Percentiles rank a stretch among this genome's conserved stretches.
These are phyloP conservation scores for Myocastor coypus DNA, from an alignment of 2,113 vertebrate species.

Conservation along the genomic window DNA sequence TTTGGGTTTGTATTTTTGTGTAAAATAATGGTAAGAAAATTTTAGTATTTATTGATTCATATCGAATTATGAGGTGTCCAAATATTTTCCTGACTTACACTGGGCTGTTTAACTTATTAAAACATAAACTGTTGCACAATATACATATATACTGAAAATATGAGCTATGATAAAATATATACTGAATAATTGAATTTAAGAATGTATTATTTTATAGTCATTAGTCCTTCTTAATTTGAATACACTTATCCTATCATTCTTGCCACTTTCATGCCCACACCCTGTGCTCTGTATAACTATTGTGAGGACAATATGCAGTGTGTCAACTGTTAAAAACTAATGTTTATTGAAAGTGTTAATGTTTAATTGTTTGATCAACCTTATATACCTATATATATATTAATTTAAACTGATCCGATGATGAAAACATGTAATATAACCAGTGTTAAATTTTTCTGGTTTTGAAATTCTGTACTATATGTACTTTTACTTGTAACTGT, in stretches of 20 bases:
- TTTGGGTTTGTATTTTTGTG: slow-evolving; percentile 38
- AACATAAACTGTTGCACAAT: neutral
- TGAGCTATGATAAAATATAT: neutral
- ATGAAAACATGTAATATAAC: too few relatives aligned
- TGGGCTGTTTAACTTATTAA: slow-evolving; percentile 26
- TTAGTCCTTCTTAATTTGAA: neutral
- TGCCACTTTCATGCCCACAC: neutral
- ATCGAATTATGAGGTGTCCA: neutral
- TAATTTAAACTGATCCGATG: too few relatives aligned
- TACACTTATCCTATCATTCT: neutral
- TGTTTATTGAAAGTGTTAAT: too few relatives aligned
- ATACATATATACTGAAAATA: neutral
- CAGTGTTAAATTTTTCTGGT: too few relatives aligned
- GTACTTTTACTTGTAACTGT: too few relatives aligned
- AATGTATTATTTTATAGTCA: neutral
- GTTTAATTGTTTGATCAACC: too few relatives aligned
- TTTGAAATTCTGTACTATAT: too few relatives aligned
- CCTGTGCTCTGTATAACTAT: too few relatives aligned
- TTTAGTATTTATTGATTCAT: neutral
- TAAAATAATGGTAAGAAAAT: slow-evolving; percentile 6
- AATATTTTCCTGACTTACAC: neutral
- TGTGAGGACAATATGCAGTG: too few relatives aligned
- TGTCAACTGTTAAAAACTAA: too few relatives aligned
- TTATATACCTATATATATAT: too few relatives aligned
- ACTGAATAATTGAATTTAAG: neutral